A percentile compares a stretch with the other conserved stretches of the same genome.
Evolutionary conservation across 2,888 invertebrate genomes (phyloP).

Genomic region (Dysmachus trigonus): DNA sequence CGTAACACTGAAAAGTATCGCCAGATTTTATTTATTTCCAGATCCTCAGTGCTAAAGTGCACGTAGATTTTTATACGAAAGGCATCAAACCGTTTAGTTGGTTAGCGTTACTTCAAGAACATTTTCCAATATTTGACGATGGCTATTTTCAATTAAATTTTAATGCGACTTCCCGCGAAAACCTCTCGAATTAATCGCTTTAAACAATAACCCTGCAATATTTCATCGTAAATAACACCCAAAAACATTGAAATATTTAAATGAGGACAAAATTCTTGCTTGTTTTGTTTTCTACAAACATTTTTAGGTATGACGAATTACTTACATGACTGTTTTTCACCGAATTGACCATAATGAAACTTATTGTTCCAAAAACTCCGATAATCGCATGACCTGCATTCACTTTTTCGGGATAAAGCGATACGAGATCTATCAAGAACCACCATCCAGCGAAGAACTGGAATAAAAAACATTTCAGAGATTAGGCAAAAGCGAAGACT

Average conservation of each 20-base stretch:
- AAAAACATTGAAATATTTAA: background rate
- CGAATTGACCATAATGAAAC: slow-evolving; percentile 96
- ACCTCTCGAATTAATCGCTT: background rate
- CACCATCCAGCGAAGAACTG: slow-evolving; percentile 98
- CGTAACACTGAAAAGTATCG: too few relatives aligned
- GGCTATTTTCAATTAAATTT: background rate
- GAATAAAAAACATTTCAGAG: slow-evolving; percentile 53
- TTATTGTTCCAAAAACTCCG: slow-evolving; percentile 93
- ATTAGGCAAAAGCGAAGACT: background rate
- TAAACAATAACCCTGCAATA: background rate
- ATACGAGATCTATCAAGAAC: slow-evolving; percentile 95
- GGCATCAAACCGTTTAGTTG: background rate
- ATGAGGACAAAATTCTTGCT: background rate
- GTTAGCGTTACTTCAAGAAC: background rate
- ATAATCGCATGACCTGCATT: slow-evolving; percentile 88
- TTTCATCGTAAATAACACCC: background rate
- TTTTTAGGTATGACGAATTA: background rate
- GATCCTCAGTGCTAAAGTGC: too few relatives aligned
- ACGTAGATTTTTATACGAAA: too few relatives aligned
- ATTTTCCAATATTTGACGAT: background rate
- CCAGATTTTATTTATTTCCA: too few relatives aligned
- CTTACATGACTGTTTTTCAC: slow-evolving; percentile 90
- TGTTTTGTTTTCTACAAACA: background rate
- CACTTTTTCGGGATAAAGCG: slow-evolving; percentile 78
- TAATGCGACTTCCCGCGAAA: background rate